These are phyloP conservation scores for Asteroscopus sphinx DNA, from an alignment of 2,888 invertebrate species.

Conservation along the genomic window DNA sequence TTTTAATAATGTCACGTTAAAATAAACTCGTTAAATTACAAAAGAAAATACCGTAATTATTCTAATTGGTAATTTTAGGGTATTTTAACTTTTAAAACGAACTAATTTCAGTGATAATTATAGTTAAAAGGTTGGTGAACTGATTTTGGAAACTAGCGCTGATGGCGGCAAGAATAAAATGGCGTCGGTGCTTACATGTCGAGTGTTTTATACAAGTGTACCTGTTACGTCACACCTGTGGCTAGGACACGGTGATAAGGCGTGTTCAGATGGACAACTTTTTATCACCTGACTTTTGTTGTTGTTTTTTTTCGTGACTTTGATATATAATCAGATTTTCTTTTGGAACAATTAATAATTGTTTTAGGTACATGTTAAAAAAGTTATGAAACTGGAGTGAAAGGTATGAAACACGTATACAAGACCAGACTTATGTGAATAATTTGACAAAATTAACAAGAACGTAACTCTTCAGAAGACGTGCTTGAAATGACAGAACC, in stretches of 20 bases:
- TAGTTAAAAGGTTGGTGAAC: slow-evolving; percentile 48
- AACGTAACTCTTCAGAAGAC: no score
- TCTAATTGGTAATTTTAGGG: slow-evolving; percentile 49
- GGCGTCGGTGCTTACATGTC: slow-evolving; percentile 73
- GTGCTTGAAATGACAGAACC: no score
- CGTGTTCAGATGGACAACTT: slow-evolving; percentile 42
- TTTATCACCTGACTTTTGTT: slow-evolving; percentile 1
- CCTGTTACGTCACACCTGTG: slow-evolving; percentile 86
- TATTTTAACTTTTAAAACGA: slow-evolving; percentile 41
- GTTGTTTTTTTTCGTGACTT: background rate
- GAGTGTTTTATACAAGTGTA: slow-evolving; percentile 83
- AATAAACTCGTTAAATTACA: slow-evolving; percentile 22
- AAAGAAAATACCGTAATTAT: slow-evolving; percentile 40
- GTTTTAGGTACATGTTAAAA: no score
- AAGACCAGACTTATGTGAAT: no score
- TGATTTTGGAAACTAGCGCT: slow-evolving; percentile 56
- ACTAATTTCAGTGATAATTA: slow-evolving; percentile 51
- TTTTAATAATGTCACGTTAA: slow-evolving; percentile 37
- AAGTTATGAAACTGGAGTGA: no score
- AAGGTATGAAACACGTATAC: no score
- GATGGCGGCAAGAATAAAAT: slow-evolving; percentile 73
- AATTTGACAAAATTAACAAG: no score
- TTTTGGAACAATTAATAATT: background rate
- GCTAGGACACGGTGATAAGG: slow-evolving; percentile 73
- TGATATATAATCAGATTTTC: background rate